A percentile compares a stretch with the other conserved stretches of the same genome.
Conservation (phyloP, 2,113 vertebrate genomes). For the Numenius arquata region DNA sequence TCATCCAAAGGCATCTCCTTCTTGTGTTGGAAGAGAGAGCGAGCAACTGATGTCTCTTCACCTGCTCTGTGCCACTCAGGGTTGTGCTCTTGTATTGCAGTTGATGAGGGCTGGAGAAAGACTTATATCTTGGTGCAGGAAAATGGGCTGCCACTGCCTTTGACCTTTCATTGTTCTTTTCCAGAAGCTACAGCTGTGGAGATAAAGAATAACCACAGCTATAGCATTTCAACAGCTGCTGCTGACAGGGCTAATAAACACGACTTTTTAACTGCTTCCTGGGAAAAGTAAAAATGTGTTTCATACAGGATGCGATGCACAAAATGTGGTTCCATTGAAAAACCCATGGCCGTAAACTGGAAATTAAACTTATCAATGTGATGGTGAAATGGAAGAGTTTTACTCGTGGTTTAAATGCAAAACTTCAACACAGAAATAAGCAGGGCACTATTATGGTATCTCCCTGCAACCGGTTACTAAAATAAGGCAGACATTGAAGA, state of each 20-base stretch:
- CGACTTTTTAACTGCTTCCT: conserved; percentile 43
- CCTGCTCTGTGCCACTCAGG: background rate
- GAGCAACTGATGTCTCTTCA: background rate
- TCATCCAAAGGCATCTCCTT: background rate
- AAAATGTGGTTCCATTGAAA: background rate
- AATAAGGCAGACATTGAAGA: background rate
- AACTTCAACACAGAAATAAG: background rate
- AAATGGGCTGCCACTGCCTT: background rate
- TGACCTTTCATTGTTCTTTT: conserved; percentile 44
- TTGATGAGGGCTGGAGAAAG: background rate
- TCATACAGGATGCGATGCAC: background rate
- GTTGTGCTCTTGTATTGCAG: background rate
- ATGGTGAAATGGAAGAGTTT: background rate
- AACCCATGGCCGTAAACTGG: background rate
- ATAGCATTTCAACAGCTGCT: background rate
- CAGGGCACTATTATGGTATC: background rate
- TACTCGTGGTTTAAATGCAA: background rate
- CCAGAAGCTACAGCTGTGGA: background rate
- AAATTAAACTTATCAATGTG: background rate
- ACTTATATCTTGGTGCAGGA: background rate
- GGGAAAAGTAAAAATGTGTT: conserved; percentile 1
- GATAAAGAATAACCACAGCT: background rate
- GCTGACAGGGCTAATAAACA: background rate
- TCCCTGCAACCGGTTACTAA: background rate
- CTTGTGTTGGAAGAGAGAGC: background rate